Evolutionary conservation across 2,888 invertebrate species (phyloP), one percentile per base, ranked within the genome.

Genomic region (Drosophila vallismaia): DNA sequence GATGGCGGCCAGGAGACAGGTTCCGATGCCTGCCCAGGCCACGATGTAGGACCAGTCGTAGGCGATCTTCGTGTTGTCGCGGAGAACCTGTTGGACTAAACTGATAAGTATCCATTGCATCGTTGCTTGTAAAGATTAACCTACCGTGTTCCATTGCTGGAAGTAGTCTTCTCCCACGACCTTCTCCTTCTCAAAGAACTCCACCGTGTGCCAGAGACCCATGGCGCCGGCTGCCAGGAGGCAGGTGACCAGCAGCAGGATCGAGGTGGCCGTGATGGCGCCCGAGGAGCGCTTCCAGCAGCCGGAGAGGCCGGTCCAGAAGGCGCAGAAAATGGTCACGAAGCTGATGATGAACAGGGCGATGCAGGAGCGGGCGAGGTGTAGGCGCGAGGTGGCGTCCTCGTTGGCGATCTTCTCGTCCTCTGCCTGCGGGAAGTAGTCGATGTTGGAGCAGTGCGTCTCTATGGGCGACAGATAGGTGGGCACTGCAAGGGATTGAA

Each of bases 11-110:
- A 98, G 93, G 91, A 98, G 94, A 90, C 97, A 95, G 93, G 97
- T 95, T 88, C 96, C 97, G 91, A 98, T 97, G 92, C 98, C 98
- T 93, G 97, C 96, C 98, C 98, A 98, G 92, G 98, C 97, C 92
- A 97, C 95, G 94, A 97, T 96, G 94, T 98, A 98, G 89, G 98
- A 98, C 98, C 98, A 98, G 93, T 97, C 98, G 93, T 98, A 98
- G 93, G 95, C 94, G 91, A 96, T 94, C 93, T 95, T 94, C 86
- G 96, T 94, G 93, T 96, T 95, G 92, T 96, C 96, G 93, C 95
- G 95, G 92, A 97, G 95, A 92, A 96, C 95, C 97, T 97, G 48
- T 9, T 12, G 3, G 33, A 33, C 10, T 10, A 10, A 46, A 46
- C 10, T 3, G 6, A 2, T 3, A 1, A 10, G 28, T 8, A 10